Conservation (phyloP, 2,888 invertebrate genomes). For the Noctuana brunneofusca region DNA sequence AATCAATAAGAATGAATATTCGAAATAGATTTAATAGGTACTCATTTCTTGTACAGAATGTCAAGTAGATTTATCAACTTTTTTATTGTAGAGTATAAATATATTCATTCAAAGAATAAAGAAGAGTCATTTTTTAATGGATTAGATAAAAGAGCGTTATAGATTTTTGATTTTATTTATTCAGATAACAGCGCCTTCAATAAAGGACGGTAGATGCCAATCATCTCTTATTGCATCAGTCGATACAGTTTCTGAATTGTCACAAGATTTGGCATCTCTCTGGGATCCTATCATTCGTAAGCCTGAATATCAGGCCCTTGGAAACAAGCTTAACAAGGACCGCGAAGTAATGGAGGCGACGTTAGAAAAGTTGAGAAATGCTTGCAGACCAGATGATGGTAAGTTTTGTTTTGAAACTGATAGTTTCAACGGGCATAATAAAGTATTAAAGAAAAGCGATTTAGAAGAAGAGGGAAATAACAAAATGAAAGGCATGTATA, state of each 20-base stretch:
- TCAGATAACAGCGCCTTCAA: constrained; percentile 49
- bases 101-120: too few species aligned
- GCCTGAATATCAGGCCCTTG: constrained; percentile 8
- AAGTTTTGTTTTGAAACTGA: constrained; percentile 4
- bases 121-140: too few species aligned
- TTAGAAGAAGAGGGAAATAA: too few species aligned
- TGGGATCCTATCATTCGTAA: constrained; percentile 37
- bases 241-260: constrained; percentile 40
- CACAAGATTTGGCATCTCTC: constrained; percentile 38
- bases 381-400: constrained; percentile 42
- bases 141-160: neutral
- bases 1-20: too few species aligned
- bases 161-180: neutral
- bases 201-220: constrained; percentile 45
- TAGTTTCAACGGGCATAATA: too few species aligned
- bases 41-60: too few species aligned
- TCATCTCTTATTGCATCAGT: constrained; percentile 41
- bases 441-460: too few species aligned
- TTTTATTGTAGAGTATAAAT: too few species aligned
- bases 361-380: constrained; percentile 42
- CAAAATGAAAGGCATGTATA: too few species aligned
- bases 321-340: constrained; percentile 38
- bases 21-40: too few species aligned
- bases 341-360: constrained; percentile 42
- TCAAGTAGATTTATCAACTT: too few species aligned